These are phyloP conservation scores for Lerema accius DNA, from an alignment of 1,140 invertebrate species.

Conservation along the genomic window DNA sequence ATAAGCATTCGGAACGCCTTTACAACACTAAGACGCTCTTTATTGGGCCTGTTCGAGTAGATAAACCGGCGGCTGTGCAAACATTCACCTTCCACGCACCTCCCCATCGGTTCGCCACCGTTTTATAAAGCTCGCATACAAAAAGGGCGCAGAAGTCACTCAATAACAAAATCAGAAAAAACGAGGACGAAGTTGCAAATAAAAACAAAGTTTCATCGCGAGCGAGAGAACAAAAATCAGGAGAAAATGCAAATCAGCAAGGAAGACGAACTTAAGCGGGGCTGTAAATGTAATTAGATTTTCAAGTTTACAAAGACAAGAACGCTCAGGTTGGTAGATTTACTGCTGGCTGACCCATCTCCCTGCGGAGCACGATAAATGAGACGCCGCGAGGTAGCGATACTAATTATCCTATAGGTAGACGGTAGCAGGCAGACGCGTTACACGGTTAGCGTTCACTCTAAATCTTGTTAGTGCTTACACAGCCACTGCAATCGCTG, in stretches of 20 bases:
- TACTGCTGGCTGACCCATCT: slow-evolving; percentile 76
- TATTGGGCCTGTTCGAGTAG: slow-evolving; percentile 69
- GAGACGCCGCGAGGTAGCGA: slow-evolving; percentile 75
- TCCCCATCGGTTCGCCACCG: slow-evolving; percentile 39
- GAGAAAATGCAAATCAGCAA: slow-evolving; percentile 70
- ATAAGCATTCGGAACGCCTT: slow-evolving; percentile 77
- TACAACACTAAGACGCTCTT: slow-evolving; percentile 74
- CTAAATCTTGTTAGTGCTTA: slow-evolving; percentile 71
- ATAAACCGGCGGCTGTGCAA: slow-evolving; percentile 59
- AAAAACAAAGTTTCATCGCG: slow-evolving; percentile 57
- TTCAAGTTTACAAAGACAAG: slow-evolving; percentile 79
- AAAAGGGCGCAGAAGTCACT: slow-evolving; percentile 25
- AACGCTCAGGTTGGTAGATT: slow-evolving; percentile 75
- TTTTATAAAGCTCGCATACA: slow-evolving; percentile 24
- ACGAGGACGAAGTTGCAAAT: slow-evolving; percentile 37
- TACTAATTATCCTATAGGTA: slow-evolving; percentile 81
- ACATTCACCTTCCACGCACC: slow-evolving; percentile 57
- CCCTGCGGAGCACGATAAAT: slow-evolving; percentile 74
- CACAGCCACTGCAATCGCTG: slow-evolving; percentile 50
- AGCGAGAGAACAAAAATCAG: slow-evolving; percentile 61
- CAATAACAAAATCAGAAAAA: slow-evolving; percentile 36
- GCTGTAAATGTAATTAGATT: slow-evolving; percentile 82
- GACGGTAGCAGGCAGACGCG: slow-evolving; percentile 39
- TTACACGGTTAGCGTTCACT: slow-evolving; percentile 56
- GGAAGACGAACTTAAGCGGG: slow-evolving; percentile 71